phyloP scores from a whole-genome alignment of 2,113 vertebrate genomes.

The Chrysemys picta region DNA sequence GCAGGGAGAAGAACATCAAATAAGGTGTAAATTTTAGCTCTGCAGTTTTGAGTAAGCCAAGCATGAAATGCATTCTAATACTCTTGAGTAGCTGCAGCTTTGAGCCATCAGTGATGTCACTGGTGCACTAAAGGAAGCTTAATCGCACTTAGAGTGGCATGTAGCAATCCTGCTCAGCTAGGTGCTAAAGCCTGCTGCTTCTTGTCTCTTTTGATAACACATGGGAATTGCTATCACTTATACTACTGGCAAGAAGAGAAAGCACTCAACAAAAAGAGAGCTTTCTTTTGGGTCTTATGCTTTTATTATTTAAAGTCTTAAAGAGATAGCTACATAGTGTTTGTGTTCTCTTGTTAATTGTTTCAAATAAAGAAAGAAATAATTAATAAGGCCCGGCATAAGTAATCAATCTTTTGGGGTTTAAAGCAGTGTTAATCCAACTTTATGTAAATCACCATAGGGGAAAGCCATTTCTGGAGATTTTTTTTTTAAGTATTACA shows the following conservation, averaged over 20 bases:
- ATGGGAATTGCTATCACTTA: slow-evolving; percentile 75
- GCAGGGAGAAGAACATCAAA: slow-evolving; percentile 89
- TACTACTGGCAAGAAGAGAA: slow-evolving; percentile 65
- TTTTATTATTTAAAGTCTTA: slow-evolving; percentile 49
- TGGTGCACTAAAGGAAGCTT: slow-evolving; percentile 83
- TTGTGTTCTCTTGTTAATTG: slow-evolving; percentile 65
- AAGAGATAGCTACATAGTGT: slow-evolving; percentile 46
- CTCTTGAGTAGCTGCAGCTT: slow-evolving; percentile 85
- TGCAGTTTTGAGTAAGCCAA: slow-evolving; percentile 87
- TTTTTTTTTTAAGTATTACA: slow-evolving; percentile 43
- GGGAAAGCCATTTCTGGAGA: slow-evolving; percentile 46
- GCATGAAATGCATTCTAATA: slow-evolving; percentile 92
- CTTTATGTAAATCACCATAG: slow-evolving; percentile 46
- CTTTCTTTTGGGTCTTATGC: slow-evolving; percentile 34
- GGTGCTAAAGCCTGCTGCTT: slow-evolving; percentile 87
- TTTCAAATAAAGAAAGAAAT: slow-evolving; percentile 70
- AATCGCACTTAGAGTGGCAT: slow-evolving; percentile 83
- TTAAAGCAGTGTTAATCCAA: slow-evolving; percentile 44
- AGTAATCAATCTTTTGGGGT: slow-evolving; percentile 35
- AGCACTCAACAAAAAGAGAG: slow-evolving; percentile 53
- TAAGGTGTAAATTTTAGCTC: slow-evolving; percentile 93
- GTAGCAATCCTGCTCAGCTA: slow-evolving; percentile 83
- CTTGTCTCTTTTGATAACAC: slow-evolving; percentile 87
- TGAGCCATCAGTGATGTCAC: slow-evolving; percentile 87
- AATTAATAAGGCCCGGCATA: slow-evolving; percentile 62